Evolutionary conservation across 2,888 invertebrate genomes (phyloP).

Genomic region (Eupeodes latifasciatus): DNA sequence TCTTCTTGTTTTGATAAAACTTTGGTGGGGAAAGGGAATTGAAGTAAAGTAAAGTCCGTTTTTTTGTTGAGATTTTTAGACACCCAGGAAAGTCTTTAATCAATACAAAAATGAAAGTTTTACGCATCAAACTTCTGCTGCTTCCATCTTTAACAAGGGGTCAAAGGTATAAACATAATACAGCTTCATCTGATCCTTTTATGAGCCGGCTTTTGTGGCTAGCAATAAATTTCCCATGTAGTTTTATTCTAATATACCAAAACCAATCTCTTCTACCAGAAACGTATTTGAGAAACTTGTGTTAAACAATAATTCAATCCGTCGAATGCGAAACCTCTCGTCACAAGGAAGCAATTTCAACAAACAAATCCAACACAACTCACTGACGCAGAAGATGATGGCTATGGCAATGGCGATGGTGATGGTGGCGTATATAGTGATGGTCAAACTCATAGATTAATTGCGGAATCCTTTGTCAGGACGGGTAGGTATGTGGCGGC

Average conservation of each 20-base stretch:
- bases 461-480: slow-evolving; percentile 68
- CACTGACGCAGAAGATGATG: slow-evolving; percentile 3
- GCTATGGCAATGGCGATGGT: too few species aligned
- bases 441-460: slow-evolving; percentile 70
- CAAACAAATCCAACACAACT: slow-evolving; percentile 51
- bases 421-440: neutral
- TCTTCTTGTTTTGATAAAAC: too few species aligned
- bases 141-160: neutral
- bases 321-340: slow-evolving; percentile 37
- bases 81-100: too few species aligned
- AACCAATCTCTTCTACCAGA: neutral
- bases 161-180: neutral
- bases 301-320: slow-evolving; percentile 72
- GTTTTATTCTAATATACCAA: neutral
- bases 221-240: neutral
- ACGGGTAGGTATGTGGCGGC: slow-evolving; percentile 43
- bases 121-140: neutral
- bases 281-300: slow-evolving; percentile 42
- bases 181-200: neutral
- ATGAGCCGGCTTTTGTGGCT: neutral
- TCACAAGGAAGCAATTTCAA: slow-evolving; percentile 61
- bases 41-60: too few species aligned
- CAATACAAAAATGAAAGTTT: too few species aligned
- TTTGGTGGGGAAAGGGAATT: too few species aligned
- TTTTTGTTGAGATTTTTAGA: too few species aligned